Conservation (phyloP, 1,140 invertebrate species). For the Eufriesea mexicana region DNA sequence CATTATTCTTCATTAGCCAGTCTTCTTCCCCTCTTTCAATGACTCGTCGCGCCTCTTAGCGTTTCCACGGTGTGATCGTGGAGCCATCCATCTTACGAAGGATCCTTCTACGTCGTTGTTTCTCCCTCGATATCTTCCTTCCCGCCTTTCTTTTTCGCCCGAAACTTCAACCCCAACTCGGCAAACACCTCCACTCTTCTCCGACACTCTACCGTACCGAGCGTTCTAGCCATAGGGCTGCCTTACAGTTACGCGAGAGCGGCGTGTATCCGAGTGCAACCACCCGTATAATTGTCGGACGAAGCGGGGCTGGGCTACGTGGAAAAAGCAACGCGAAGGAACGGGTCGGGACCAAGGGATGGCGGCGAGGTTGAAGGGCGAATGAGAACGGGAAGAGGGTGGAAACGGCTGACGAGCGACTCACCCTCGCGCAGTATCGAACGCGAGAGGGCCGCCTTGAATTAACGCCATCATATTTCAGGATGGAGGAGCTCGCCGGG, state of each 20-base stretch:
- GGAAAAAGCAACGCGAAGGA: conserved; percentile 64
- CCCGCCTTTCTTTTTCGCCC: conserved; percentile 40
- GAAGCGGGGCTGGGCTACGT: conserved; percentile 55
- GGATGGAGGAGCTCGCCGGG: conserved; percentile 73
- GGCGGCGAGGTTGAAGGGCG: conserved; percentile 65
- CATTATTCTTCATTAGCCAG: conserved; percentile 79
- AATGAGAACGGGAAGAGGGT: conserved; percentile 65
- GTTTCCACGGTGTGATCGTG: conserved; percentile 70
- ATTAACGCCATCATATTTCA: conserved; percentile 82
- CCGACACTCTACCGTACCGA: no score
- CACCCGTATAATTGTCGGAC: conserved; percentile 80
- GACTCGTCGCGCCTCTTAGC: conserved; percentile 78
- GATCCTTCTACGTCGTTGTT: conserved; percentile 50
- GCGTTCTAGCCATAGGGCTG: conserved; percentile 55
- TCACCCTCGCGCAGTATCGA: conserved; percentile 56
- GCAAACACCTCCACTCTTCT: no score
- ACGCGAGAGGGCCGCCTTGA: conserved; percentile 73
- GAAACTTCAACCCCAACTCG: conserved; percentile 29
- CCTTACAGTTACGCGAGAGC: conserved; percentile 79
- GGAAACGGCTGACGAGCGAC: conserved; percentile 77
- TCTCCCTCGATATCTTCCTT: conserved; percentile 38
- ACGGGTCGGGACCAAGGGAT: conserved; percentile 45
- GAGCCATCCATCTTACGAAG: conserved; percentile 75
- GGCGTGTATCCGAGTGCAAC: conserved; percentile 80
- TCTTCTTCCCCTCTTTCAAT: conserved; percentile 75